Evolutionary conservation across 2,888 invertebrate genomes (phyloP).

Genomic region (Deilephila elpenor): DNA sequence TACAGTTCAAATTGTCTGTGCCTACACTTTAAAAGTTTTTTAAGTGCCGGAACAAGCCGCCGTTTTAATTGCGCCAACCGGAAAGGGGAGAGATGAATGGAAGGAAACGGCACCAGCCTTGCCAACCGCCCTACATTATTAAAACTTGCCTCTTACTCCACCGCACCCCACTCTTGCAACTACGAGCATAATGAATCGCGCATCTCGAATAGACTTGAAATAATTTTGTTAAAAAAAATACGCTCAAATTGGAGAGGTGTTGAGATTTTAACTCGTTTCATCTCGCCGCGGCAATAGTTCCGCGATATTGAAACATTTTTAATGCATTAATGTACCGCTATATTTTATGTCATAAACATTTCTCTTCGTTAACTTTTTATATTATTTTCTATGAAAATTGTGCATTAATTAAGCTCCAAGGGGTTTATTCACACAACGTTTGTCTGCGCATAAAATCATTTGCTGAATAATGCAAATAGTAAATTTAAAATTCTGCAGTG

Average conservation of each 20-base stretch:
- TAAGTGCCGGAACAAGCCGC: conserved; percentile 81
- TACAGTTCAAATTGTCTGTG: conserved; percentile 72
- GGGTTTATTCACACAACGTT: not conserved
- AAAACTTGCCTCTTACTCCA: conserved; percentile 80
- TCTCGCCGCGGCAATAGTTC: not conserved
- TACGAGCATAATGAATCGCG: conserved; percentile 73
- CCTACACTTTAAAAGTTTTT: conserved; percentile 81
- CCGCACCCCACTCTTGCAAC: conserved; percentile 67
- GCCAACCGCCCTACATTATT: conserved; percentile 82
- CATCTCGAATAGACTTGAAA: conserved; percentile 72
- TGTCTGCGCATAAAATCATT: conserved; percentile 2
- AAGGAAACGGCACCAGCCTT: conserved; percentile 78
- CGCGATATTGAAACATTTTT: conserved; percentile 3
- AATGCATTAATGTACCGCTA: not conserved
- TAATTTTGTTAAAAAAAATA: conserved; percentile 59
- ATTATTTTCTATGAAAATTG: not conserved
- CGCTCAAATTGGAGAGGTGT: conserved; percentile 47
- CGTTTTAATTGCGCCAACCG: conserved; percentile 83
- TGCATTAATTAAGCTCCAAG: not conserved
- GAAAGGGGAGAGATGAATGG: conserved; percentile 83
- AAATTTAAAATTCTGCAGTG: conserved; percentile 3
- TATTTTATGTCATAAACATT: conserved; percentile 7
- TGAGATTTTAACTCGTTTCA: conserved; percentile 43
- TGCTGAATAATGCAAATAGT: conserved; percentile 7
- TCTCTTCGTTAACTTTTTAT: not conserved